Evolutionary conservation across 2,888 invertebrate genomes (phyloP), one percentile per base, ranked within the genome.

Genomic region (Agriotes lineatus): DNA sequence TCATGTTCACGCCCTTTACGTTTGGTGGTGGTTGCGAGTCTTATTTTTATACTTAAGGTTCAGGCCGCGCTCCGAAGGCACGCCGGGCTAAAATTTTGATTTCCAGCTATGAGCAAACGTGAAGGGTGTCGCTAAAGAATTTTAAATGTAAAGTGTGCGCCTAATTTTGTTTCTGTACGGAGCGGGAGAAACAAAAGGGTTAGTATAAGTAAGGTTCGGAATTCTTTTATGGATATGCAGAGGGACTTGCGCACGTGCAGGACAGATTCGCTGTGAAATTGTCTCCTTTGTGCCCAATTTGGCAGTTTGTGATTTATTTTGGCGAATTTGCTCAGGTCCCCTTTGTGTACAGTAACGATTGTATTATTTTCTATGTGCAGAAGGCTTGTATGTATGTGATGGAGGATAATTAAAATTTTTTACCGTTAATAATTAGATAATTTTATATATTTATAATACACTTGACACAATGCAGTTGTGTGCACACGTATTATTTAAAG

Each of bases 381-480:
- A 68, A 68, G 59, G 68, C 68, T 63, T 67, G 62, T 62, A 67
- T 68, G 68, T 68, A 68, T 68, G 68, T 68, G 68, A 68, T 68
- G 63, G 63, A 68, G 54, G 59, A 54, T 63, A 68, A 68, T 68
- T 68, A 69, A 69, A 30, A 56, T 69, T 69, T 69, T 69, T 69
- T 69, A 69, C 65, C 65, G 69, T 69, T 69, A 62, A 42, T 60
- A 60, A 44, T 67, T 67, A 67, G 52, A 52, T 60, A 67, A 67
- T 67, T 67, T 67, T 52, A 52, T 52, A 52, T 30, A 52, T 52
- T 52, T 30, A 48, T 52, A 62, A 61, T 62, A 37, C 50, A 62
- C 39, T 7, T 3, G 48, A 12, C 9, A 10, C 50, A 37, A 50
- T 37, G 4, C 25, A 25, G 25, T 25, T 25, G 25, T 25, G 37